Evolutionary conservation across 2,888 invertebrate species (phyloP), one percentile per base, ranked within the genome.

Genomic region (Apocheima hispidaria): DNA sequence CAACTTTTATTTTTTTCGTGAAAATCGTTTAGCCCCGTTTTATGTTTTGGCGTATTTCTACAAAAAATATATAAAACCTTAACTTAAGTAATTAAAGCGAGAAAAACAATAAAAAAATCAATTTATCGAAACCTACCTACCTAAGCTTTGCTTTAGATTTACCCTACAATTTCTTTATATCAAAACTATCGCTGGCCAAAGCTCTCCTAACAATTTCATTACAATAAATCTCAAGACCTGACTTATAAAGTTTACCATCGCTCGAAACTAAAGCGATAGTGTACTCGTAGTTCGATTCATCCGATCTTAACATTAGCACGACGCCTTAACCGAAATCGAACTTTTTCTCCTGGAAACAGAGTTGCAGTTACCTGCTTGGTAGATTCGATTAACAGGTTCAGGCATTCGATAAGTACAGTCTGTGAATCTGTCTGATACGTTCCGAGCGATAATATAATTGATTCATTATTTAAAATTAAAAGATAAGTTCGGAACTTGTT

Each of bases 231-330:
- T 83, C 71, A 69, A 67, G 60, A 71, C 68, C 71, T 52, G 74
- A 86, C 84, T 85, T 89, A 82, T 88, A 88, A 88, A 88, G 83
- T 88, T 87, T 79, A 78, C 79, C 81, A 75, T 81, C n/a, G n/a
- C n/a, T n/a, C 83, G 82, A 80, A 82, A 83, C 84, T 81, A 79
- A 83, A 83, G 77, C 73, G 87, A 88, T 88, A 88, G 84, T 80
- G 83, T 82, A 20, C 38, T 36, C 16, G 36, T 21, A 77, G 78
- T 80, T 69, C 75, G 78, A 77, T 81, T 81, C 77, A 79, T 69
- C 78, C 76, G 82, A 86, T 84, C 82, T 83, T 87, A 81, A 83
- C 78, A 77, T 72, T 69, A 65, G 65, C 64, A 62, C 57, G 57
- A 28, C 36, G 48, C 66, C 16, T 74, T 75, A 71, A 51, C 68